Conservation (phyloP, 2,888 invertebrate species). For the Diadegma fenestrale region DNA sequence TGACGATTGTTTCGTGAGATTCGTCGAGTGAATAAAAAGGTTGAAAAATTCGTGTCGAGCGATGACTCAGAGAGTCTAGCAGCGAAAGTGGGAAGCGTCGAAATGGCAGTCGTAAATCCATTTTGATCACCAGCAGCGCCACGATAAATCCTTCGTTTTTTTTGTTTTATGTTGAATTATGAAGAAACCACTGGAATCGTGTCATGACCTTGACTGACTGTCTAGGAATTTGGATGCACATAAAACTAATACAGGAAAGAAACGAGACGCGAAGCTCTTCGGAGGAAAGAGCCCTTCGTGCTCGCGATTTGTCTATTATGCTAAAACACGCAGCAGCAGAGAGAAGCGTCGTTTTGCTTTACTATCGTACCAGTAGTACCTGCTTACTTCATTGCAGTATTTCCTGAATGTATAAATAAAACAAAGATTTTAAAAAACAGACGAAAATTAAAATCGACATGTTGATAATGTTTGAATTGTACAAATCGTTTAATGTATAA, state of each 20-base stretch:
- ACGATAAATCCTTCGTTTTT: not conserved
- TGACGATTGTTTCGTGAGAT: not conserved
- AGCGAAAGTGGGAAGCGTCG: constrained; percentile 16
- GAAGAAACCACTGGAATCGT: constrained; percentile 29
- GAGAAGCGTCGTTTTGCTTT: constrained; percentile 70
- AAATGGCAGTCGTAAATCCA: constrained; percentile 16
- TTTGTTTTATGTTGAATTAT: constrained; percentile 4
- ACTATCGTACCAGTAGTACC: constrained; percentile 77
- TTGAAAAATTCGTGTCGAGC: not conserved
- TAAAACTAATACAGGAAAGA: constrained; percentile 27
- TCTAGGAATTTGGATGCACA: constrained; percentile 40
- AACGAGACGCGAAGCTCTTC: constrained; percentile 17
- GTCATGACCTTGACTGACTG: constrained; percentile 32
- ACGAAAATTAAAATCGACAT: constrained; percentile 60
- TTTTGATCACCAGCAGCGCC: constrained; percentile 18
- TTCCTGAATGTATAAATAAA: constrained; percentile 71
- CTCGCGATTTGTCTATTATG: constrained; percentile 38
- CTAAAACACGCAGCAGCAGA: constrained; percentile 57
- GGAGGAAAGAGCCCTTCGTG: not conserved
- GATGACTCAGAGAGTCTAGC: constrained; percentile 5
- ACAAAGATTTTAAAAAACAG: constrained; percentile 32
- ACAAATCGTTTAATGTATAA: constrained; percentile 74
- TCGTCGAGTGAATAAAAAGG: not conserved
- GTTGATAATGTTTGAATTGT: constrained; percentile 74
- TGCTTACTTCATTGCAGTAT: constrained; percentile 75